Percentiles rank a stretch among this genome's conserved stretches.
Conservation (phyloP, 2,113 vertebrate species). For the Hippocampus mohnikei region DNA sequence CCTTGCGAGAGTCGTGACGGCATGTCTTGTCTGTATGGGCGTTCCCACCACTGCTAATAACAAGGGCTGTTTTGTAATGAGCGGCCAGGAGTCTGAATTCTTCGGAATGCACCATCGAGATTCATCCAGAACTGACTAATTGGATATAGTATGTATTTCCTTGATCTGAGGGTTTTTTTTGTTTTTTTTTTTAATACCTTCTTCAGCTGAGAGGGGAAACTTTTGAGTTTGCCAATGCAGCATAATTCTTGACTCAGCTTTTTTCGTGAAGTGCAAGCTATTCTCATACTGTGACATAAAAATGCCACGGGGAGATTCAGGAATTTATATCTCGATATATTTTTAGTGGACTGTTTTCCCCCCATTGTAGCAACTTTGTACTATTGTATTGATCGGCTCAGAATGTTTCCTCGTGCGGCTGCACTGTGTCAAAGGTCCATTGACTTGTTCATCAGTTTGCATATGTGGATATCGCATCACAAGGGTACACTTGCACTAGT, state of each 20-base stretch:
- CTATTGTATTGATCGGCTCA: slow-evolving; percentile 26
- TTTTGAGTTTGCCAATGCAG: slow-evolving; percentile 43
- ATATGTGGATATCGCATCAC: not conserved
- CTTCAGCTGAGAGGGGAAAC: slow-evolving; percentile 25
- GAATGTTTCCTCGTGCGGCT: not conserved
- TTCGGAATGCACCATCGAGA: not conserved
- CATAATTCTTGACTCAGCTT: slow-evolving; percentile 55
- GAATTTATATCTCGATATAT: slow-evolving; percentile 32
- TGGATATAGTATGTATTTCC: not conserved
- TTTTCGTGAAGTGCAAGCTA: slow-evolving; percentile 32
- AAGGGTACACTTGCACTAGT: not conserved
- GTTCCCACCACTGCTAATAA: not conserved
- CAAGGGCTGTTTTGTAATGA: not conserved
- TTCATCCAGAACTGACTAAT: not conserved
- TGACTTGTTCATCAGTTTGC: not conserved
- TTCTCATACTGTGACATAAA: slow-evolving; percentile 42
- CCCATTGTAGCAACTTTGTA: slow-evolving; percentile 11
- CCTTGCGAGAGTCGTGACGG: slow-evolving; percentile 22
- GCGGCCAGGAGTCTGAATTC: not conserved
- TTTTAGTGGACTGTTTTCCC: slow-evolving; percentile 26
- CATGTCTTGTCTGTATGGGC: slow-evolving; percentile 18
- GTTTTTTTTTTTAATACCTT: slow-evolving; percentile 15
- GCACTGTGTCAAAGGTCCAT: not conserved
- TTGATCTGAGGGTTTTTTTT: not conserved
- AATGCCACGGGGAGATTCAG: slow-evolving; percentile 31